Percentiles rank a stretch among this genome's conserved stretches.
Conservation (phyloP, 1,140 invertebrate species). For the Bursaphelenchus mucronatus region DNA sequence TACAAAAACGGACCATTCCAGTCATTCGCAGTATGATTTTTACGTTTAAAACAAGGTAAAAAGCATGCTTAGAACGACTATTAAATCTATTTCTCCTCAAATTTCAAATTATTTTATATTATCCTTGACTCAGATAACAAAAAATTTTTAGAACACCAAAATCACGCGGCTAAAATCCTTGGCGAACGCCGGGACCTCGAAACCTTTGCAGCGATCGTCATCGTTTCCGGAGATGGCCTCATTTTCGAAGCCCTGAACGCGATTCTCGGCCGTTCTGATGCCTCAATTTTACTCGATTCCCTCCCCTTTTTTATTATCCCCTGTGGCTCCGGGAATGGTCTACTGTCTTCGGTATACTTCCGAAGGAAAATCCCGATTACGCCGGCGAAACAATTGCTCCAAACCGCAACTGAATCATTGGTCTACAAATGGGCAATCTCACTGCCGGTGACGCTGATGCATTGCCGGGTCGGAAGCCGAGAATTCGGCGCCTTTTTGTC, state of each 20-base stretch:
- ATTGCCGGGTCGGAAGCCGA: constrained; percentile 30
- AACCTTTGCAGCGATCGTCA: constrained; percentile 45
- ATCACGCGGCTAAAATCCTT: constrained; percentile 36
- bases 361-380: constrained; percentile 6
- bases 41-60: constrained; percentile 5
- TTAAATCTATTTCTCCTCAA: too few relatives aligned
- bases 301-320: constrained; percentile 47
- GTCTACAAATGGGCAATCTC: constrained; percentile 20
- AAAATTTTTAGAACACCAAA: constrained; percentile 34
- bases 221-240: constrained; percentile 49
- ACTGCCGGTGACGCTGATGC: constrained; percentile 33
- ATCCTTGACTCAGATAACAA: constrained; percentile 3
- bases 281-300: constrained; percentile 21
- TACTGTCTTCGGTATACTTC: constrained; percentile 43
- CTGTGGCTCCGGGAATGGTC: constrained; percentile 48
- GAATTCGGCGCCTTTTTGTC: constrained; percentile 43
- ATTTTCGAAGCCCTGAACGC: constrained; percentile 49
- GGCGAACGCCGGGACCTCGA: constrained; percentile 28
- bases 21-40: constrained; percentile 38
- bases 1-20: constrained; percentile 31
- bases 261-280: constrained; percentile 30
- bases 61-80: too few relatives aligned
- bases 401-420: constrained; percentile 30
- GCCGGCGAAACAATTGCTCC: constrained; percentile 23
- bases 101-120: constrained; percentile 2